Conservation (phyloP, 2,888 invertebrate species). For the Cheilosia grossa region DNA sequence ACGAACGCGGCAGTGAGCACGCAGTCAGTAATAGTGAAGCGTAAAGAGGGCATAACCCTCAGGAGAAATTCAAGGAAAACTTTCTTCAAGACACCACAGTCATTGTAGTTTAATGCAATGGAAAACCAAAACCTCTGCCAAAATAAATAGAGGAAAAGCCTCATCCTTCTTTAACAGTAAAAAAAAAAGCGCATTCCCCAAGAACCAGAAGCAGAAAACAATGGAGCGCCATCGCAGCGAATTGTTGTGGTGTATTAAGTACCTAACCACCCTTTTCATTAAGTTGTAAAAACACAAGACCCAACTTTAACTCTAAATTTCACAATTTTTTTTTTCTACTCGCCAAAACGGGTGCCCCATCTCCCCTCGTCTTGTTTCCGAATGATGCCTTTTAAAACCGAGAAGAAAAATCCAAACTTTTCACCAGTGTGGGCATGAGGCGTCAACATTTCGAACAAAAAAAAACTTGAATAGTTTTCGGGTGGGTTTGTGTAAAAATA, state of each 20-base stretch:
- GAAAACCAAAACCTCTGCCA: conserved; percentile 65
- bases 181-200: not conserved
- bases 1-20: conserved; percentile 44
- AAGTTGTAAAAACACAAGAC: conserved; percentile 67
- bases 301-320: conserved; percentile 73
- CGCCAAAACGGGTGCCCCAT: conserved; percentile 3
- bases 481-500: conserved; percentile 22
- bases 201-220: not conserved
- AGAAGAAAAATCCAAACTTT: conserved; percentile 35
- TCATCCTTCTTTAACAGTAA: conserved; percentile 4
- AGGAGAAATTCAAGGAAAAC: conserved; percentile 34
- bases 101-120: conserved; percentile 72
- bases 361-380: conserved; percentile 18
- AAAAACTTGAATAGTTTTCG: not conserved
- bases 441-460: conserved; percentile 36
- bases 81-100: conserved; percentile 55
- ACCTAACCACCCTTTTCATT: conserved; percentile 74
- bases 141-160: conserved; percentile 58
- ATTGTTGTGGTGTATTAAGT: conserved; percentile 72
- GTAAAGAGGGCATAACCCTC: conserved; percentile 29
- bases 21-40: conserved; percentile 28
- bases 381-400: not conserved
- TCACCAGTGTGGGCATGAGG: conserved; percentile 19
- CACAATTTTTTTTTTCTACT: conserved; percentile 51
- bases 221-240: conserved; percentile 16